Evolutionary conservation across 2,113 vertebrate genomes (phyloP).

Genomic region (Melanotaenia duboulayi): DNA sequence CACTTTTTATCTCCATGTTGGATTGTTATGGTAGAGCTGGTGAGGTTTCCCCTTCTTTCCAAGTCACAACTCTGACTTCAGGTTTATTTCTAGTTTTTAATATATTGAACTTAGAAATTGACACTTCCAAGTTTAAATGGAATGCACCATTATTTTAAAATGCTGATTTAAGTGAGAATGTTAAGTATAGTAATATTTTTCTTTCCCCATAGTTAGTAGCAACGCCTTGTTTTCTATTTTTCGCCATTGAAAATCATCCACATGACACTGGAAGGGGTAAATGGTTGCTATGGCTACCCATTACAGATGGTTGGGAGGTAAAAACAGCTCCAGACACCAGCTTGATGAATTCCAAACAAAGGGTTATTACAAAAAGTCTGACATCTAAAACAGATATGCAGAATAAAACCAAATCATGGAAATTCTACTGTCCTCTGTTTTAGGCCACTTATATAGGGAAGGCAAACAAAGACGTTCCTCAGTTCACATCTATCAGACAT

Average conservation of each 20-base stretch:
- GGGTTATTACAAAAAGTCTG: too few species aligned
- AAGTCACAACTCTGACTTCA: not conserved
- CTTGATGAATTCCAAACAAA: too few species aligned
- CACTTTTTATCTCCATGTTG: too few species aligned
- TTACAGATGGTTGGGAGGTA: too few species aligned
- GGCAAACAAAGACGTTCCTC: too few species aligned
- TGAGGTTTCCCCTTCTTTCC: not conserved
- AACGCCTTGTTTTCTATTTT: constrained; percentile 34
- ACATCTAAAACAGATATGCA: too few species aligned
- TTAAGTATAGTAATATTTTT: not conserved
- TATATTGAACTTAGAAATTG: not conserved
- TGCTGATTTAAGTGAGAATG: not conserved
- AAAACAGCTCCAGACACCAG: too few species aligned
- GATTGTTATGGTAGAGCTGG: too few species aligned
- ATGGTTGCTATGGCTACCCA: not conserved
- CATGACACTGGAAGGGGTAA: constrained; percentile 21
- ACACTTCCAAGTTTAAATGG: not conserved
- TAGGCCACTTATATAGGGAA: too few species aligned
- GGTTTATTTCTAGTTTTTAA: not conserved
- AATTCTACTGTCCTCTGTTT: too few species aligned
- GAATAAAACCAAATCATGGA: too few species aligned
- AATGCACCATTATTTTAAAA: not conserved
- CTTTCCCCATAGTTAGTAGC: constrained; percentile 23
- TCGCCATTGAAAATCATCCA: constrained; percentile 26
- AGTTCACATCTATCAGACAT: too few species aligned